These are phyloP conservation scores for Cheilosia impressa DNA, from an alignment of 2,888 invertebrate genomes.

Conservation along the genomic window DNA sequence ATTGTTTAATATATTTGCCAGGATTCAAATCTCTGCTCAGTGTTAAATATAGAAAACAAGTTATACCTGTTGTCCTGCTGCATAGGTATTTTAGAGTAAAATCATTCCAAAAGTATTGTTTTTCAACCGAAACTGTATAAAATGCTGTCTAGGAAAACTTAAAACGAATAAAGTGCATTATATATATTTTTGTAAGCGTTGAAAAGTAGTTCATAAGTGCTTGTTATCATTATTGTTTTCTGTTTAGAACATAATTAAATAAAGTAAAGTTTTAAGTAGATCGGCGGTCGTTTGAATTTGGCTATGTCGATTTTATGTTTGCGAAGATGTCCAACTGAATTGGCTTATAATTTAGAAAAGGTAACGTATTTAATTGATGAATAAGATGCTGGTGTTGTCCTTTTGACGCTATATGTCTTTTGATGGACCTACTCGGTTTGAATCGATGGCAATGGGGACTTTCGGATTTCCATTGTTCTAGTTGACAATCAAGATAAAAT, in stretches of 20 bases:
- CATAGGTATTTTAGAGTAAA: conserved; percentile 13
- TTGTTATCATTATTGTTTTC: conserved; percentile 27
- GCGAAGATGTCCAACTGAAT: background rate
- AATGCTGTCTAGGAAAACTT: conserved; percentile 2
- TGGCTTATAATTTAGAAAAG: too few species aligned
- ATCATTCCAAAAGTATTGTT: conserved; percentile 67
- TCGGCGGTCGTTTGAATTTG: too few species aligned
- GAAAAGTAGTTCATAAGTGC: conserved; percentile 11
- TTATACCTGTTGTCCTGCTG: conserved; percentile 4
- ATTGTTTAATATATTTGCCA: background rate
- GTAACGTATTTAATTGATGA: too few species aligned
- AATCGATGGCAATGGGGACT: too few species aligned
- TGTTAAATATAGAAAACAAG: background rate
- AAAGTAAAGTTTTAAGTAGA: conserved; percentile 16
- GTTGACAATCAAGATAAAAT: too few species aligned
- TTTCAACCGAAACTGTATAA: conserved; percentile 29
- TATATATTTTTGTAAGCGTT: background rate
- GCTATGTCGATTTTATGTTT: too few species aligned
- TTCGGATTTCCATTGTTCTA: too few species aligned
- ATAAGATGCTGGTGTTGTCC: too few species aligned
- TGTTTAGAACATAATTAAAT: conserved; percentile 23
- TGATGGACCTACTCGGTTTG: too few species aligned
- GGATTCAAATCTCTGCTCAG: background rate
- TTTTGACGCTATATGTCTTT: too few species aligned
- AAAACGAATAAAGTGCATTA: background rate